Evolutionary conservation across 2,888 invertebrate genomes (phyloP).

Genomic region (Abrostola triplasia): DNA sequence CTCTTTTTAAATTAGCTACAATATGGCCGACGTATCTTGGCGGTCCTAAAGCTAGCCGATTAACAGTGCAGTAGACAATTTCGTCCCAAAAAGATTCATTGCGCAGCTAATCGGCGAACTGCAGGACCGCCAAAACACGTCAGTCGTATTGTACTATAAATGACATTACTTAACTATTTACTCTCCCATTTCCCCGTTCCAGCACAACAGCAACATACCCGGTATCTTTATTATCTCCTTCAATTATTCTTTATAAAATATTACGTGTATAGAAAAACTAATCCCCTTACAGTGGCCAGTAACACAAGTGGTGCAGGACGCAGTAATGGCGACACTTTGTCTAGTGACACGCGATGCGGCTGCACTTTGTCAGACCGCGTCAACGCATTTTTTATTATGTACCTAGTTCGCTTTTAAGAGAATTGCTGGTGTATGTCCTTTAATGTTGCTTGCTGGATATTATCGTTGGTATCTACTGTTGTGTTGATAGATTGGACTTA

Average conservation of each 20-base stretch:
- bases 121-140: no score
- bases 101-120: no score
- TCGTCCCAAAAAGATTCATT: no score
- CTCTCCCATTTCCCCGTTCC: background rate
- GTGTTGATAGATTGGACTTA: background rate
- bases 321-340: slow-evolving; percentile 54
- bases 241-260: slow-evolving; percentile 24
- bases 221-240: background rate
- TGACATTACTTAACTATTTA: no score
- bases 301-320: slow-evolving; percentile 20
- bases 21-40: no score
- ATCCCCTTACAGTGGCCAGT: slow-evolving; percentile 37
- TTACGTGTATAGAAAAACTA: slow-evolving; percentile 38
- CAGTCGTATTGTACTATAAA: no score
- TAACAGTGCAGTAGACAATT: no score
- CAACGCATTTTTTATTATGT: slow-evolving; percentile 69
- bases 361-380: slow-evolving; percentile 68
- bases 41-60: no score
- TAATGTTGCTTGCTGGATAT: slow-evolving; percentile 13
- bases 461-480: slow-evolving; percentile 18
- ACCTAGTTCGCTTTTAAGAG: slow-evolving; percentile 58
- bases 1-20: no score
- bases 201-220: background rate
- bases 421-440: slow-evolving; percentile 45
- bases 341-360: slow-evolving; percentile 54